Evolutionary conservation across 2,888 invertebrate genomes (phyloP).

Genomic region (Volucella bombylans): DNA sequence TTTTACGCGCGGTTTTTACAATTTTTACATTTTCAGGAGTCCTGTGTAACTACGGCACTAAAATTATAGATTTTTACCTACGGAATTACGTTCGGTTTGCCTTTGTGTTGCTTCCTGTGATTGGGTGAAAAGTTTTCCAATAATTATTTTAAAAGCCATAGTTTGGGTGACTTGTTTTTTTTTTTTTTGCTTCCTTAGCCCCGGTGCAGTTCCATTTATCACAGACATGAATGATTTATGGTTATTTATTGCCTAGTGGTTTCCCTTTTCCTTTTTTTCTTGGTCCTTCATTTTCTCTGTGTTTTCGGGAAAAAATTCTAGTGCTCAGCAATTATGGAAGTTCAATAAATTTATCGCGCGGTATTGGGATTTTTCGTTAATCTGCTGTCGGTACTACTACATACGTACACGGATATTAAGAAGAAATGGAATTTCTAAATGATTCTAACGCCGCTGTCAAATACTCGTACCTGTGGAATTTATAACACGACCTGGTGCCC

Average conservation of each 20-base stretch:
- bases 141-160: too few species aligned
- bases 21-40: too few species aligned
- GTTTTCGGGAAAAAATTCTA: slow-evolving; percentile 27
- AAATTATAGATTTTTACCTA: slow-evolving; percentile 19
- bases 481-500: too few species aligned
- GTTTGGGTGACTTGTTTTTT: slow-evolving; percentile 22
- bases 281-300: not conserved
- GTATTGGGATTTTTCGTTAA: slow-evolving; percentile 38
- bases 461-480: too few species aligned
- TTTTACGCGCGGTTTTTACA: slow-evolving; percentile 53
- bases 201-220: slow-evolving; percentile 25
- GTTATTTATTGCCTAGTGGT: slow-evolving; percentile 61
- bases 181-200: slow-evolving; percentile 30
- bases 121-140: too few species aligned
- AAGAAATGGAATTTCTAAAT: slow-evolving; percentile 13
- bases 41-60: not conserved
- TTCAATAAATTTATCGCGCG: slow-evolving; percentile 56
- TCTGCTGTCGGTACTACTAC: slow-evolving; percentile 25
- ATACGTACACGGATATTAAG: not conserved
- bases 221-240: slow-evolving; percentile 52
- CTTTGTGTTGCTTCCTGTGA: not conserved
- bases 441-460: too few species aligned
- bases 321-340: slow-evolving; percentile 44
- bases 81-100: slow-evolving; percentile 37
- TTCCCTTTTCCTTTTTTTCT: slow-evolving; percentile 13